Base-by-base conservation (phyloP, 2,888 invertebrate species). In the Plagiodera versicolora region DNA sequence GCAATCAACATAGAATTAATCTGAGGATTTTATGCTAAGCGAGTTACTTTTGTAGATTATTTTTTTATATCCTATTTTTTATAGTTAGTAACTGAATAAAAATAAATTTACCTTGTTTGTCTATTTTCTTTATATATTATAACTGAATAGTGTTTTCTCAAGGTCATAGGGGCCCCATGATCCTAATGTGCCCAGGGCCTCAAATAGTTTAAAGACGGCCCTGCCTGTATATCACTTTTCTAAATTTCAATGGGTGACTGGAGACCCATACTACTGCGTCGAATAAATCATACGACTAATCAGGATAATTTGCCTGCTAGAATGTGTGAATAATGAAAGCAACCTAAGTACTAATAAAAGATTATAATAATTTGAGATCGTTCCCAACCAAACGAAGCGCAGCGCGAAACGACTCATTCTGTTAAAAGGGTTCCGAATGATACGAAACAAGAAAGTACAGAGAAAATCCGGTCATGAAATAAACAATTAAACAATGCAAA, bases 401-500 rank as follows among this genome's bases (percentile, higher is more conserved):
- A 24, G 39, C 39, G 6, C 19, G 19, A 30, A 52, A 52, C 51
- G 20, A 52, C 39, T 52, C 19, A 19, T 39, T 52, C 51, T 17
- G 39, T 52, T 52, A 17, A 17, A 18, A 20, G 52, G 53, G 20
- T 24, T 39, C n/a, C 39, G 39, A 39, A 39, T 39, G 39, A 20
- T 1, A 45, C 20, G 19, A 44, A 17, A 24, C 16, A 18, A 28
- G 58, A 49, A 61, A 63, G 56, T 48, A 59, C 58, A 57, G 53
- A 54, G 64, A 63, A 67, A 67, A 66, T 66, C 66, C 66, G 59
- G 59, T 65, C 54, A 56, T 64, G 58, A 68, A 70, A 70, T 68
- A 65, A 65, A 61, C 69, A 67, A 70, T 69, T 69, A 70, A 73
- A 72, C 70, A 68, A 74, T 74, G 70, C 73, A 69, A 74, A 75